A percentile compares a stretch with the other conserved stretches of the same genome.
Conservation (phyloP, 2,797 vertebrate species). For the Eulemur coronatus region DNA sequence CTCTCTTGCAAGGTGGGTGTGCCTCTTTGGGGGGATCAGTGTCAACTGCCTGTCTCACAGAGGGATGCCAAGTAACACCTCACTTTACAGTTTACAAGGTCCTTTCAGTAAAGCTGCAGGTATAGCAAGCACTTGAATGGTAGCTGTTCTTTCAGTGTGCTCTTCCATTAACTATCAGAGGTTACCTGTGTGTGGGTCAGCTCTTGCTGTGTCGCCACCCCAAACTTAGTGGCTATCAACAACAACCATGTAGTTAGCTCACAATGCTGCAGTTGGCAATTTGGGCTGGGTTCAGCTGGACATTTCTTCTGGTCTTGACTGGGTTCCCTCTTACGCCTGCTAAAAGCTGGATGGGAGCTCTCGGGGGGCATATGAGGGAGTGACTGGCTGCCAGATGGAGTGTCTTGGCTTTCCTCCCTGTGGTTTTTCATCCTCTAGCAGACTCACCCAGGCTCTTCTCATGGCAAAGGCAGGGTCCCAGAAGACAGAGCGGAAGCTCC, state of each 20-base stretch:
- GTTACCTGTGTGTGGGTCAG: neutral
- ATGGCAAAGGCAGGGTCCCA: neutral
- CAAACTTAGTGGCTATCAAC: neutral
- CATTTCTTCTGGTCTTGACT: neutral
- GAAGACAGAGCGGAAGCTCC: neutral
- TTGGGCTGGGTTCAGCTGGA: neutral
- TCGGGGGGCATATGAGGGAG: neutral
- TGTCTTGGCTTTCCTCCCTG: neutral
- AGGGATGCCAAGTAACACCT: neutral
- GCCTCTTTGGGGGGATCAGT: neutral
- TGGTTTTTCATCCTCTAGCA: neutral
- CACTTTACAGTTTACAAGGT: neutral
- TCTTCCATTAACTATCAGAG: neutral
- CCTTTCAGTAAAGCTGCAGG: neutral
- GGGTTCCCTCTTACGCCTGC: neutral
- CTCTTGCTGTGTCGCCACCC: neutral
- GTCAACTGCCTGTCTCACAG: neutral
- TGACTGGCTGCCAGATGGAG: neutral
- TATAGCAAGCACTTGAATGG: neutral
- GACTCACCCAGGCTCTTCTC: neutral
- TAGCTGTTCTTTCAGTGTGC: neutral
- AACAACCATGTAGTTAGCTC: neutral
- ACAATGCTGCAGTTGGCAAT: neutral
- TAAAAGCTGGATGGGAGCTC: neutral
- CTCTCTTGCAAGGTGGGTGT: conserved; percentile 95